Evolutionary conservation across 1,140 invertebrate genomes (phyloP).

Genomic region (Himalopsyche phryganea): DNA sequence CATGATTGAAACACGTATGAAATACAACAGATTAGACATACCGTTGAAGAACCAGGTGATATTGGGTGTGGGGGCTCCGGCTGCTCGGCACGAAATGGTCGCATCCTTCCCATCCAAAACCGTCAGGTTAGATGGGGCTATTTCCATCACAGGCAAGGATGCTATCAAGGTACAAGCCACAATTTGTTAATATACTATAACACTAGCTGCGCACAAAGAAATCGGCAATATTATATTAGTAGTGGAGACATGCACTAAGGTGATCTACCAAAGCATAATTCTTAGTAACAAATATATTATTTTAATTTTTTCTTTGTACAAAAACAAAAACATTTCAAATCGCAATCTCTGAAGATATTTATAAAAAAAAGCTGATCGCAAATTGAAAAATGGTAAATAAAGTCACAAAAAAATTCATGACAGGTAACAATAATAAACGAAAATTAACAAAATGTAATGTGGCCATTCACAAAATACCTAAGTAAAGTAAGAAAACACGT

Average conservation of each 20-base stretch:
- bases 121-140: slow-evolving; percentile 78
- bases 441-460: too few relatives aligned
- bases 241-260: slow-evolving; percentile 33
- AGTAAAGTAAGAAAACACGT: too few relatives aligned
- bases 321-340: not conserved
- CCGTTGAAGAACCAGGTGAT: slow-evolving; percentile 90
- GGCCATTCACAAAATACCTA: too few relatives aligned
- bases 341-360: not conserved
- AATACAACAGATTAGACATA: too few relatives aligned
- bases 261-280: slow-evolving; percentile 14
- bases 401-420: too few relatives aligned
- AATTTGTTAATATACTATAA: slow-evolving; percentile 30
- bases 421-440: too few relatives aligned
- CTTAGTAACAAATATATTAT: not conserved
- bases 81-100: slow-evolving; percentile 78
- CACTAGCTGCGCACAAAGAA: slow-evolving; percentile 19
- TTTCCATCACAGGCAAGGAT: slow-evolving; percentile 78
- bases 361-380: not conserved
- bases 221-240: slow-evolving; percentile 20
- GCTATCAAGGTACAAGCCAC: slow-evolving; percentile 59
- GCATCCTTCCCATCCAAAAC: slow-evolving; percentile 90
- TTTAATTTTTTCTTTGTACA: slow-evolving; percentile 1
- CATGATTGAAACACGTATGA: too few relatives aligned
- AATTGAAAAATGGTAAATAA: too few relatives aligned
- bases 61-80: slow-evolving; percentile 85